Base-by-base conservation (phyloP, 1,140 invertebrate genomes). In the Acromyrmex echinatior region DNA sequence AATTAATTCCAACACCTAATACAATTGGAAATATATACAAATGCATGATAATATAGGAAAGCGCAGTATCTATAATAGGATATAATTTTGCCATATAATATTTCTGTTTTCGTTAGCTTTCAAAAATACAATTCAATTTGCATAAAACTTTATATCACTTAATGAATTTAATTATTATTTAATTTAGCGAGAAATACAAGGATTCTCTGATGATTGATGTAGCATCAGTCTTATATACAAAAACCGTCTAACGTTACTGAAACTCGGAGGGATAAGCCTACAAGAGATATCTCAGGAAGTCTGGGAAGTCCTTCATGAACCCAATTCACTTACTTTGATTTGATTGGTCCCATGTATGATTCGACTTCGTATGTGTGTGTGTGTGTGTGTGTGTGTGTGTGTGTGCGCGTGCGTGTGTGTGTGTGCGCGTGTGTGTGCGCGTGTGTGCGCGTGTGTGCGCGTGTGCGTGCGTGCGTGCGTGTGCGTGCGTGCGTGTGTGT, bases 281-380 rank as follows among this genome's bases (percentile, higher is more conserved):
- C 56, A 73, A 84, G 58, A 86, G 39, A 73, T 86, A 87, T 90
- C 71, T 86, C 88, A 65, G 88, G 90, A 71, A 73, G 18, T 81
- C 58, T 49, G 21, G 78, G 86, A 56, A 73, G 81, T 88, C 80
- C 88, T 92, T 91, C 88, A 81, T 90, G 87, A 65, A 87, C 16
- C 87, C 93, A 95, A 94, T 95, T 95, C 93, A 95, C 94, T 95
- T 95, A 95, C 93, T 94, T 94, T 95, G 94, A 95, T 95, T 95
- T 94, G 95, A 95, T 95, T 95, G 94, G 93, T 80, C 90, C 84
- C 79, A 88, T 78, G 88, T 92, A 92, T 94, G 91, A 94, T 94
- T 86, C 90, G 85, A 62, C 76, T 86, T 21, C 66, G 82, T 84
- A 21, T 21, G 21, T 21, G 21, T 21, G 21, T 21, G 21, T 21